Percentiles rank a stretch among this genome's conserved stretches.
Evolutionary conservation across 2,797 vertebrate species (phyloP).

Genomic region (Ciconia nigra): DNA sequence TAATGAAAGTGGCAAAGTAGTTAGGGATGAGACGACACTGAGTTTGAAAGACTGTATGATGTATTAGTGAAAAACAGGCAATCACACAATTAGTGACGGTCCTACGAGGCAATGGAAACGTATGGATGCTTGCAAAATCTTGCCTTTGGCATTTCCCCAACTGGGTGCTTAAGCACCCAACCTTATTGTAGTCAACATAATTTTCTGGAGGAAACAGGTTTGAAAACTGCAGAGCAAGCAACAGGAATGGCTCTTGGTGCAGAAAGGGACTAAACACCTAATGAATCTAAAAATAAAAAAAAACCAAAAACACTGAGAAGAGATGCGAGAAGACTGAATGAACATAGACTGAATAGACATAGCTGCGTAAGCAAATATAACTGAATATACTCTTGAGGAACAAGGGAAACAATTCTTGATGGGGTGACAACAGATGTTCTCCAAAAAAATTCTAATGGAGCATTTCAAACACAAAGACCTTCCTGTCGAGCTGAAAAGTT

Average conservation of each 20-base stretch:
- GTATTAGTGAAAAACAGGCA: not conserved
- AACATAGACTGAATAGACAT: not conserved
- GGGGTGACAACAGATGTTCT: conserved; percentile 67
- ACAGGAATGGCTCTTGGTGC: not conserved
- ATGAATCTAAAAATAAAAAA: conserved; percentile 28
- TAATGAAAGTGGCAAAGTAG: not conserved
- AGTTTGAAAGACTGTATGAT: not conserved
- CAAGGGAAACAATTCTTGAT: conserved; percentile 55
- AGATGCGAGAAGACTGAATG: not conserved
- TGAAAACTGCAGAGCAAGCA: conserved; percentile 8
- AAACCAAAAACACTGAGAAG: not conserved
- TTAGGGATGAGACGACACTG: not conserved
- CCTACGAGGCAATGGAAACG: not conserved
- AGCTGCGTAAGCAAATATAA: conserved; percentile 18
- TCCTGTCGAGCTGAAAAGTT: conserved; percentile 53
- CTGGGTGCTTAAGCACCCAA: not conserved
- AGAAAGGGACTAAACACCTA: conserved; percentile 24
- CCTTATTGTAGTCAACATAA: not conserved
- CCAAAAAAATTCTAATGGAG: conserved; percentile 21
- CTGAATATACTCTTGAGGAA: conserved; percentile 53
- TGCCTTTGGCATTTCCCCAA: not conserved
- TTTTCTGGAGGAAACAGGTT: not conserved
- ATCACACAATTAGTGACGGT: not conserved
- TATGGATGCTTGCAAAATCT: not conserved
- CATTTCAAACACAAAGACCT: conserved; percentile 64